Conservation (phyloP, 2,113 vertebrate genomes). For the Reinhardtius hippoglossoides region DNA sequence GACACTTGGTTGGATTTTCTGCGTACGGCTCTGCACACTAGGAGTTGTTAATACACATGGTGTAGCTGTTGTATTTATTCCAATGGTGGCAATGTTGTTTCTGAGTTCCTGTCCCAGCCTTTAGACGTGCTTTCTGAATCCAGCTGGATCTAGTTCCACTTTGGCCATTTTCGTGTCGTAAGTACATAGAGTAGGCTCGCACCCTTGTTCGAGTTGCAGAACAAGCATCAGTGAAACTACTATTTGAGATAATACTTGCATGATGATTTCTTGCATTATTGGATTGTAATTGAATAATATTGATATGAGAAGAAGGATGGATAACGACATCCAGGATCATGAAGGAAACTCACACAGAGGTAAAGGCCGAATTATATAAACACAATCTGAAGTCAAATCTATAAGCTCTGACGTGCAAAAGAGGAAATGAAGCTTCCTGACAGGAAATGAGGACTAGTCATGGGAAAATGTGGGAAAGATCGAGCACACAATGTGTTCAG, state of each 20-base stretch:
- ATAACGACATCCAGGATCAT: conserved; percentile 4
- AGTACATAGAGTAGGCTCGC: conserved; percentile 46
- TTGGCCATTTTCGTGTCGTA: conserved; percentile 42
- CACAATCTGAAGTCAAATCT: conserved; percentile 5
- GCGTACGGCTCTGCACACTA: conserved; percentile 27
- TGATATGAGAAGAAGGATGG: conserved; percentile 18
- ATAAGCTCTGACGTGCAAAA: not conserved
- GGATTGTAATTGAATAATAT: conserved; percentile 44
- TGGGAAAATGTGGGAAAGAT: conserved; percentile 22
- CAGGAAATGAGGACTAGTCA: conserved; percentile 35
- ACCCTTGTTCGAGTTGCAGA: conserved; percentile 7
- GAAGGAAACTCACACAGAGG: conserved; percentile 4
- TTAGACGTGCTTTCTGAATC: conserved; percentile 46
- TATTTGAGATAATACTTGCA: conserved; percentile 62
- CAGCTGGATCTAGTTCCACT: conserved; percentile 40
- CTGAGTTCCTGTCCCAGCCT: conserved; percentile 49
- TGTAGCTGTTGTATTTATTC: conserved; percentile 63
- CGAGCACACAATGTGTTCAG: conserved; percentile 8
- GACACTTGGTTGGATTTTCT: conserved; percentile 31
- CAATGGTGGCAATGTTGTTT: conserved; percentile 50
- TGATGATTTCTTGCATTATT: conserved; percentile 62
- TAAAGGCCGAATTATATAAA: not conserved
- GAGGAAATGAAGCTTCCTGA: conserved; percentile 35
- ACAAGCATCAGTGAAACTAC: conserved; percentile 40
- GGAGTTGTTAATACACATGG: conserved; percentile 36